Evolutionary conservation across 2,888 invertebrate species (phyloP).

Genomic region (Cybosia mesomella): DNA sequence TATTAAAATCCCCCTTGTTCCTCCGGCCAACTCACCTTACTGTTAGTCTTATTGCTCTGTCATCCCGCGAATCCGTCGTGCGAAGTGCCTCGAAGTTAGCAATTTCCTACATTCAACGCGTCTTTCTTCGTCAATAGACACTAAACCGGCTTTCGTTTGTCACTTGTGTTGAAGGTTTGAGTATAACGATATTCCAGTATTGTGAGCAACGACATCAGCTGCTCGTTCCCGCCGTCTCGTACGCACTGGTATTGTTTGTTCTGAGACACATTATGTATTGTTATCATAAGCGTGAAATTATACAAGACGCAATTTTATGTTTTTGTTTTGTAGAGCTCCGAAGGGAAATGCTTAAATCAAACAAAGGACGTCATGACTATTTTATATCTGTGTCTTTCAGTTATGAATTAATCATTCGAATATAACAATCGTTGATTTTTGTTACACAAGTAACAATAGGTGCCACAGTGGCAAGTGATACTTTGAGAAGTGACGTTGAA

Average conservation of each 20-base stretch:
- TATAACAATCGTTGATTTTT: neutral
- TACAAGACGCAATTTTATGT: neutral
- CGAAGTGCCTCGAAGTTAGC: neutral
- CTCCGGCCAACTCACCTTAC: too few species aligned
- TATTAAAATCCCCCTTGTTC: too few species aligned
- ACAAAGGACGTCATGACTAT: neutral
- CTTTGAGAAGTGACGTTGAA: too few species aligned
- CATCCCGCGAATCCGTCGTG: neutral
- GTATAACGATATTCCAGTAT: neutral
- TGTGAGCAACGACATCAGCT: neutral
- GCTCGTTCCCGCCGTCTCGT: neutral
- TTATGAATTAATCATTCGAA: neutral
- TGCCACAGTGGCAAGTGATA: neutral
- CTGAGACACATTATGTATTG: neutral
- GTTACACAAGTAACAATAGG: neutral
- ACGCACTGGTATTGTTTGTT: conserved; percentile 2
- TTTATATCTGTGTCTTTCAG: neutral
- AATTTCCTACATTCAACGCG: neutral
- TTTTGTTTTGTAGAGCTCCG: neutral
- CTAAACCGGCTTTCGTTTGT: conserved; percentile 1
- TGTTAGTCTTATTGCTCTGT: too few species aligned
- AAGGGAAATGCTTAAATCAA: neutral
- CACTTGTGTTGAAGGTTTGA: neutral
- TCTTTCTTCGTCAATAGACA: neutral
- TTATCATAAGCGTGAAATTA: conserved; percentile 13